Evolutionary conservation across 2,888 invertebrate species (phyloP).

Genomic region (Eulithis testata): DNA sequence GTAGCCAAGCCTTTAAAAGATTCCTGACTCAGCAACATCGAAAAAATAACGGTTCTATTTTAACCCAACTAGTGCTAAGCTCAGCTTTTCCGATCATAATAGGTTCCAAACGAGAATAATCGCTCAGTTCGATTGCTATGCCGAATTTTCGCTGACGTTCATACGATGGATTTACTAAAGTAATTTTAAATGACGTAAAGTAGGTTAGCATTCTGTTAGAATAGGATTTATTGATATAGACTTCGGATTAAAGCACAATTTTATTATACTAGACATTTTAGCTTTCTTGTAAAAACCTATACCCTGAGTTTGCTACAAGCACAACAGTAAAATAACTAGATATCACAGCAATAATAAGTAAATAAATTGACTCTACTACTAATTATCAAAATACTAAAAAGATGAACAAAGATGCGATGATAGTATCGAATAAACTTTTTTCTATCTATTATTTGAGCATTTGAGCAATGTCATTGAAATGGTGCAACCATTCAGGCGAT

Average conservation of each 20-base stretch:
- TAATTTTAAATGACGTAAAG: conserved; percentile 30
- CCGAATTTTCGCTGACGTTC: conserved; percentile 35
- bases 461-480: conserved; percentile 64
- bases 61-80: conserved; percentile 36
- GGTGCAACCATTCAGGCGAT: conserved; percentile 59
- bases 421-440: too few species aligned
- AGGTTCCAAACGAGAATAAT: conserved; percentile 41
- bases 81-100: conserved; percentile 39
- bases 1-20: conserved; percentile 20
- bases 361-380: too few species aligned
- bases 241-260: conserved; percentile 1
- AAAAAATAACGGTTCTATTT: conserved; percentile 37
- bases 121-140: conserved; percentile 29
- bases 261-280: too few species aligned
- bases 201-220: not conserved
- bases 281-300: too few species aligned
- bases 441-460: conserved; percentile 59
- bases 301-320: too few species aligned
- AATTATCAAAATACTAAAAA: too few species aligned
- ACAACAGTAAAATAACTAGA: too few species aligned
- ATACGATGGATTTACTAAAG: conserved; percentile 32
- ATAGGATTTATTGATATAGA: not conserved
- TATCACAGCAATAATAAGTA: too few species aligned
- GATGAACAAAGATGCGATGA: conserved; percentile 55
- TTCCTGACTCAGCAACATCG: conserved; percentile 28